phyloP scores from a whole-genome alignment of 2,888 invertebrate genomes.

The Zaprionus bogoriensis region DNA sequence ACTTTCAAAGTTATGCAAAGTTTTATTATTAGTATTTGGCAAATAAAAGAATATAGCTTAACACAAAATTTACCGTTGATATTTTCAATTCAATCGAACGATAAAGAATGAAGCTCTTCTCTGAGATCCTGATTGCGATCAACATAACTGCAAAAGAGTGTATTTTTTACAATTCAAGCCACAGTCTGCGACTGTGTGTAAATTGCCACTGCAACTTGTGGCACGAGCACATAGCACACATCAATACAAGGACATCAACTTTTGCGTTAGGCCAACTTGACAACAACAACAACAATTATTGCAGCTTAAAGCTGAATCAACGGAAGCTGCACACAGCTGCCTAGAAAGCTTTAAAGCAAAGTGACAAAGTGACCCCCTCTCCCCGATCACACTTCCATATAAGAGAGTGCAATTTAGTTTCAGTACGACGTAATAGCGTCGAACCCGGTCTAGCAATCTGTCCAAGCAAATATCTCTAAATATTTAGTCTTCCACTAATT shows the following conservation, averaged over 20 bases:
- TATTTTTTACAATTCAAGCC: too few relatives aligned
- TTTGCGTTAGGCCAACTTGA: constrained; percentile 63
- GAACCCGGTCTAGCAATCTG: constrained; percentile 61
- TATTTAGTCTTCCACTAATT: too few relatives aligned
- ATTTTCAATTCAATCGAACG: too few relatives aligned
- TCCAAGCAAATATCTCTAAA: too few relatives aligned
- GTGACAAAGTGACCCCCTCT: constrained; percentile 1
- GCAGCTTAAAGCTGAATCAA: constrained; percentile 14
- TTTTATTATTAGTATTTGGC: too few relatives aligned
- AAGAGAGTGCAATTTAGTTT: constrained; percentile 67
- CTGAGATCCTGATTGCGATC: too few relatives aligned
- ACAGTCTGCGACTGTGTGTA: constrained; percentile 39
- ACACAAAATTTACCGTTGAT: too few relatives aligned
- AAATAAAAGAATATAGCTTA: too few relatives aligned
- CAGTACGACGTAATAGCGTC: constrained; percentile 75
- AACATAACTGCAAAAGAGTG: too few relatives aligned
- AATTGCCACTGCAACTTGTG: constrained; percentile 67
- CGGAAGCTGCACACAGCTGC: constrained; percentile 52
- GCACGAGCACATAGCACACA: constrained; percentile 57
- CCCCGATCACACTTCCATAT: background rate
- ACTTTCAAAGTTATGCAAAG: too few relatives aligned
- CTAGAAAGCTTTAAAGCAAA: constrained; percentile 62
- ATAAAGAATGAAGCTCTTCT: too few relatives aligned
- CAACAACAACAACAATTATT: constrained; percentile 27
- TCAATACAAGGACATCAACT: constrained; percentile 75